Conservation (phyloP, 2,888 invertebrate species). For the Andrena chrysosceles region DNA sequence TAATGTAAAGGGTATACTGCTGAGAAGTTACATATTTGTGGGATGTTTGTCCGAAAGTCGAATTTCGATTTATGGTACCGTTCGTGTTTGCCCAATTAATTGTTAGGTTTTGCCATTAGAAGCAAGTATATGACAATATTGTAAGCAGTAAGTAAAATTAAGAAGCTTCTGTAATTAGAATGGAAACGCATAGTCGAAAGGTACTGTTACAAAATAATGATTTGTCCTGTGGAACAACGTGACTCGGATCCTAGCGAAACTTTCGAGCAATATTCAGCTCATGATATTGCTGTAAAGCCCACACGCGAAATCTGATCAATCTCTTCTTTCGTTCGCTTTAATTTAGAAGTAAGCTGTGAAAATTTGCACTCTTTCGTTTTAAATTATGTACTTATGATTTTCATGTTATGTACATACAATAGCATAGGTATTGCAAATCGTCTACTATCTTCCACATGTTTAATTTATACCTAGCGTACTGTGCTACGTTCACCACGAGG, state of each 20-base stretch:
- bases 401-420: constrained; percentile 38
- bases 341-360: constrained; percentile 18
- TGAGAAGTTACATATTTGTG: constrained; percentile 32
- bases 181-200: constrained; percentile 17
- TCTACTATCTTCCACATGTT: constrained; percentile 32
- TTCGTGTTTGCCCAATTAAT: constrained; percentile 26
- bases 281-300: constrained; percentile 33
- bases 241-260: constrained; percentile 40
- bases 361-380: constrained; percentile 21
- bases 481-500: constrained; percentile 6
- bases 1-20: constrained; percentile 8
- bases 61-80: constrained; percentile 37
- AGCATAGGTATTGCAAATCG: constrained; percentile 16
- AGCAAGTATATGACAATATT: constrained; percentile 60
- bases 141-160: constrained; percentile 43
- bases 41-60: constrained; percentile 32
- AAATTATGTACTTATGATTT: constrained; percentile 61
- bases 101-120: constrained; percentile 48
- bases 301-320: constrained; percentile 24
- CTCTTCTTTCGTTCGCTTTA: constrained; percentile 6
- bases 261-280: constrained; percentile 37
- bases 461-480: constrained; percentile 28
- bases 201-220: constrained; percentile 19
- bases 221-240: constrained; percentile 31
- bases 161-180: constrained; percentile 33